Base-by-base conservation (phyloP, 2,113 vertebrate genomes). In the Lampris incognitus region DNA sequence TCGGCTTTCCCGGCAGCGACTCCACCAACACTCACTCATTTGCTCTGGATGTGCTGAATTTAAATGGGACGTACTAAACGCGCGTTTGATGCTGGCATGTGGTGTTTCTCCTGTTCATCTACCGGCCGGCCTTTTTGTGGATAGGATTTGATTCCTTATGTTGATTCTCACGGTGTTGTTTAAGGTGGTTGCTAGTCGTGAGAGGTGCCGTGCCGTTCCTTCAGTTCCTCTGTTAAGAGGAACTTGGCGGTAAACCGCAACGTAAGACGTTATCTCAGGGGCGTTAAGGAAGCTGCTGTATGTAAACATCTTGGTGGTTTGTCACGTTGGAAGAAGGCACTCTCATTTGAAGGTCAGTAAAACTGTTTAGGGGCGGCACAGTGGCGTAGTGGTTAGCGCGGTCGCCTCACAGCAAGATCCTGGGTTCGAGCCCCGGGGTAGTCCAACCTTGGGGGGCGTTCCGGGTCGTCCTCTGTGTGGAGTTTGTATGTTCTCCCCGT, bases 221-320 rank as follows among this genome's bases (percentile, higher is more conserved):
- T 13, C 62, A 72, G 83, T 87, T 91, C 58, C 80, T 69, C 10
- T 11, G 10, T 6, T 37, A 72, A 51, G 64, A 64, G 41, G 5
- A 78, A 72, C 10, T 66, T 10, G 9, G 55, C 75, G 80, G 56
- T 57, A 63, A 67, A 46, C 38, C 44, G 69, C 24, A 24, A 24
- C 24, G 24, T 24, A 24, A 59, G 57, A 65, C 62, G 55, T 72
- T 72, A 62, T 71, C 46, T 63, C 36, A 37, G 0, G 39, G 9
- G 2, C 5, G 66, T 69, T 72, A 57, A 49, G 48, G n/a, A 0
- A 37, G 36, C 10, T 63, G 0, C 39, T 49, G 54, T 6, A 50
- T 55, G 71, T 11, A 10, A 82, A 82, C 48, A 69, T 51, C 51
- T 58, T 3, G 51, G 41, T 51, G 51, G 69, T 83, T 24, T 24